Percentiles rank a stretch among this genome's conserved stretches.
Conservation (phyloP, 2,888 invertebrate species). For the Brenthis ino region DNA sequence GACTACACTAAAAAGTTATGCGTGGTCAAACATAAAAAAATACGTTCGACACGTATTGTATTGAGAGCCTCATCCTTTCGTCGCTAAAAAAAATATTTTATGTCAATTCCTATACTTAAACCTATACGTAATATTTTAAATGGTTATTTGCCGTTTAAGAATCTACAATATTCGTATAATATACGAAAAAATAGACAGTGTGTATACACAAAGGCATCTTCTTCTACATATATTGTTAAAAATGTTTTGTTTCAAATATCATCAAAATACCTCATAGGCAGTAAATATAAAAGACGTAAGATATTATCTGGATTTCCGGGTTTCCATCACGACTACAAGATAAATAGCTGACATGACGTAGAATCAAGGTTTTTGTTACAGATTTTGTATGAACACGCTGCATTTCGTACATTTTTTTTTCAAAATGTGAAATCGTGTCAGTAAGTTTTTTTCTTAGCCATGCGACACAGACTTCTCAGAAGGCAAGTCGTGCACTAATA, state of each 20-base stretch:
- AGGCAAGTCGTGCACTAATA: slow-evolving; percentile 12
- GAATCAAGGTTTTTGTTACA: slow-evolving; percentile 13
- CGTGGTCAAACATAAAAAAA: too few species aligned
- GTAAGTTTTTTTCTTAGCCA: slow-evolving; percentile 11
- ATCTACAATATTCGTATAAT: too few species aligned
- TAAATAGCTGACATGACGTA: neutral
- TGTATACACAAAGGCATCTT: too few species aligned
- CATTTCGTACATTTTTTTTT: slow-evolving; percentile 5
- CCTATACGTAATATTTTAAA: too few species aligned
- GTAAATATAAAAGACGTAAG: neutral
- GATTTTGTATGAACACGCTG: slow-evolving; percentile 7
- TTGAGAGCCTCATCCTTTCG: too few species aligned
- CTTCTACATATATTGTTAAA: slow-evolving; percentile 1
- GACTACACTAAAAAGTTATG: too few species aligned
- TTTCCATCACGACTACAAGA: neutral
- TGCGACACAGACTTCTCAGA: slow-evolving; percentile 17
- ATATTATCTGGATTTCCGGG: neutral
- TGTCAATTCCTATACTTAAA: too few species aligned
- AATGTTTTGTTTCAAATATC: slow-evolving; percentile 3
- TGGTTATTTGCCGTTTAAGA: too few species aligned
- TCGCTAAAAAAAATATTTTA: too few species aligned
- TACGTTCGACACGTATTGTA: too few species aligned
- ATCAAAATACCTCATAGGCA: neutral
- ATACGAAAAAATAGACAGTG: too few species aligned
- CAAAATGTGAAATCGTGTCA: slow-evolving; percentile 11